phyloP scores from a whole-genome alignment of 1,140 invertebrate genomes.

The Pantala flavescens region DNA sequence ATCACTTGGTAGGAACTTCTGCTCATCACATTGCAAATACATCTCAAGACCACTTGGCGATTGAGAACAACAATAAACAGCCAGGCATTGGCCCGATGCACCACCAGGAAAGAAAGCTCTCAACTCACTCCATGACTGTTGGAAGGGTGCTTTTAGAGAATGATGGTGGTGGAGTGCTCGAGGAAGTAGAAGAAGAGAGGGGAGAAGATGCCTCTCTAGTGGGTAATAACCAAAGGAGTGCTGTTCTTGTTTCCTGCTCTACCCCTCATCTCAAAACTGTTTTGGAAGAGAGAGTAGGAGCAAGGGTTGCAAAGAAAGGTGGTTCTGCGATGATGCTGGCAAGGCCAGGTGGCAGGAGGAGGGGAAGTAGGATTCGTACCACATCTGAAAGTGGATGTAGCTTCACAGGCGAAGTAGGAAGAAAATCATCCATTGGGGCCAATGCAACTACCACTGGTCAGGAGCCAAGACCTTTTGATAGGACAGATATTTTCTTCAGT shows the following conservation, averaged over 20 bases:
- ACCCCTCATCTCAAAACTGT: conserved; percentile 7
- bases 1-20: conserved; percentile 29
- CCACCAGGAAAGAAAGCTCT: background rate
- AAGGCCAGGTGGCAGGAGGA: background rate
- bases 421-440: conserved; percentile 27
- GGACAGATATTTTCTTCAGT: conserved; percentile 84
- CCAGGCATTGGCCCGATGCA: background rate
- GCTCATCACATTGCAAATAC: conserved; percentile 39
- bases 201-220: conserved; percentile 13
- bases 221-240: background rate
- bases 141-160: conserved; percentile 8
- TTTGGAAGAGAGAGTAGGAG: background rate
- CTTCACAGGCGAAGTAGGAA: background rate
- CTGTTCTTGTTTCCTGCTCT: background rate
- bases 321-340: background rate
- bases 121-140: background rate
- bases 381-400: background rate
- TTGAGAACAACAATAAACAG: background rate
- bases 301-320: background rate
- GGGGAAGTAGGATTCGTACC: background rate
- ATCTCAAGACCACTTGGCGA: conserved; percentile 30
- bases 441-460: conserved; percentile 28
- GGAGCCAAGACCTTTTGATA: conserved; percentile 52
- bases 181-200: background rate
- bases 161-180: background rate